Evolutionary conservation across 2,113 vertebrate species (phyloP).

Genomic region (Hepsetus odoe): DNA sequence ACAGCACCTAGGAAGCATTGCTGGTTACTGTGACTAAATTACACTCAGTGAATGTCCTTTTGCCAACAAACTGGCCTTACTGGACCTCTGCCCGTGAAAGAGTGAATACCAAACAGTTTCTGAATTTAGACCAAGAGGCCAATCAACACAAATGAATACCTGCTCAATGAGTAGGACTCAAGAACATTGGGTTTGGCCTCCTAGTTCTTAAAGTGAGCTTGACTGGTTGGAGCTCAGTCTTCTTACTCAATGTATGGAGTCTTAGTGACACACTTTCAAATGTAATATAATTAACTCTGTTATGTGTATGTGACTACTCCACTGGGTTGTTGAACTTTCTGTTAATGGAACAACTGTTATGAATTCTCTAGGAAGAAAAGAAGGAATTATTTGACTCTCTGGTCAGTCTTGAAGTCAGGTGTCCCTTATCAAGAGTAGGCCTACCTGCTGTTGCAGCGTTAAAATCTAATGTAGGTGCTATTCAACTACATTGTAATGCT

Average conservation of each 20-base stretch:
- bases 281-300: background rate
- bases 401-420: slow-evolving; percentile 1
- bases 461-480: background rate
- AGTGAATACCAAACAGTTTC: background rate
- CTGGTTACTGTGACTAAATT: background rate
- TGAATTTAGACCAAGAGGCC: background rate
- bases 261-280: background rate
- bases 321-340: background rate
- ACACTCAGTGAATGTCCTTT: slow-evolving; percentile 8
- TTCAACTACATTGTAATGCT: background rate
- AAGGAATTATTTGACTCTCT: background rate
- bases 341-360: background rate
- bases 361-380: background rate
- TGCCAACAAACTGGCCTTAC: slow-evolving; percentile 30
- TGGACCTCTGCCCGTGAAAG: slow-evolving; percentile 9
- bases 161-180: background rate
- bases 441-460: background rate
- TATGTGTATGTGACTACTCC: slow-evolving; percentile 5
- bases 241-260: background rate
- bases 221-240: background rate
- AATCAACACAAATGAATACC: background rate
- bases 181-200: slow-evolving; percentile 13
- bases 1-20: slow-evolving; percentile 80
- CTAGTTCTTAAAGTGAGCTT: background rate
- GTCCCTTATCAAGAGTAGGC: background rate